Percentiles rank a stretch among this genome's conserved stretches.
These are phyloP conservation scores for Melikaiella ostensackeni DNA, from an alignment of 2,888 invertebrate genomes.

Conservation along the genomic window DNA sequence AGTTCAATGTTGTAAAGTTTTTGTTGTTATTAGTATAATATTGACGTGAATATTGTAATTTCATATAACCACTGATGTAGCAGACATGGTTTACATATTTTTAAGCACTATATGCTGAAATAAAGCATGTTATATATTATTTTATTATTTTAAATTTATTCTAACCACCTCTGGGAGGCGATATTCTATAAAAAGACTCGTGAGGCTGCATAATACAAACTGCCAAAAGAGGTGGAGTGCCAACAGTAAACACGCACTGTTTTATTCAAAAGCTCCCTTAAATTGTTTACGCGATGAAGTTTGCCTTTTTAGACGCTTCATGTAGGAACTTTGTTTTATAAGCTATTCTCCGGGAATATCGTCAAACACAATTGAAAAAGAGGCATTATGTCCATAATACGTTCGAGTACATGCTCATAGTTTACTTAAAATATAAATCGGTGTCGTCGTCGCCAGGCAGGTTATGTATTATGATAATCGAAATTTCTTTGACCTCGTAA, in stretches of 20 bases:
- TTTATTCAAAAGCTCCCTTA: not conserved
- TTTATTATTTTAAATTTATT: no score
- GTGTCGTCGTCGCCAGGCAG: not conserved
- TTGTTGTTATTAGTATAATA: no score
- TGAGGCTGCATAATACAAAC: not conserved
- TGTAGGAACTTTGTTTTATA: not conserved
- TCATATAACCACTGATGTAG: no score
- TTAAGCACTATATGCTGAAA: no score
- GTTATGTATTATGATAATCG: constrained; percentile 50
- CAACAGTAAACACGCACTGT: not conserved
- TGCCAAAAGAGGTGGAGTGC: not conserved
- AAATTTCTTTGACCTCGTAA: constrained; percentile 43
- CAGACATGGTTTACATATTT: no score
- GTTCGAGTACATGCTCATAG: not conserved
- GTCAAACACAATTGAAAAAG: not conserved
- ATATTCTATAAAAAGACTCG: not conserved
- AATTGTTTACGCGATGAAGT: not conserved
- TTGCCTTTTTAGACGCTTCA: not conserved
- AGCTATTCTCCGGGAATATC: not conserved
- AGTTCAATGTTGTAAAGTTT: no score
- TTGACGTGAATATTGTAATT: no score
- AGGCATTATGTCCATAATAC: not conserved
- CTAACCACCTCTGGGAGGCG: not conserved
- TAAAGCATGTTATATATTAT: no score
- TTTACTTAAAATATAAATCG: constrained; percentile 11